Evolutionary conservation across 2,113 vertebrate genomes (phyloP).

Genomic region (Natator depressus): DNA sequence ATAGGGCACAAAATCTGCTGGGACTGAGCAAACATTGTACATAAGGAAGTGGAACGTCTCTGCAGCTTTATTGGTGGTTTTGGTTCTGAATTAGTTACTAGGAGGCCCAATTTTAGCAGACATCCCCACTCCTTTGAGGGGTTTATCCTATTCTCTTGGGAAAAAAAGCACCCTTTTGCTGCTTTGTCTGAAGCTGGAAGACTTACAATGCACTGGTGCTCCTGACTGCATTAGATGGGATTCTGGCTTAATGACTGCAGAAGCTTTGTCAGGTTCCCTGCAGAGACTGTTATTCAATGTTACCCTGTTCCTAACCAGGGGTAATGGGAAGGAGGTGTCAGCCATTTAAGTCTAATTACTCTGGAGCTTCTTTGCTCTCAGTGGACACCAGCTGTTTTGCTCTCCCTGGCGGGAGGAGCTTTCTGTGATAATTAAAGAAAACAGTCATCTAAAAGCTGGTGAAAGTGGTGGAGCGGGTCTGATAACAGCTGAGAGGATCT

Average conservation of each 20-base stretch:
- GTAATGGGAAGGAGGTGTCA: conserved; percentile 56
- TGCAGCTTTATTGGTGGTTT: conserved; percentile 14
- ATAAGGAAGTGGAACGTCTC: conserved; percentile 4
- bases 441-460: conserved; percentile 12
- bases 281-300: neutral
- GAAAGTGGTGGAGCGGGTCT: conserved; percentile 42
- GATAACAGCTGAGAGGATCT: conserved; percentile 45
- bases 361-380: neutral
- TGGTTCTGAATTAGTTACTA: conserved; percentile 29
- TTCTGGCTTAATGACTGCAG: neutral
- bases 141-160: neutral
- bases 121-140: neutral
- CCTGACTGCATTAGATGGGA: accelerated
- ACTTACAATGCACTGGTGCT: accelerated
- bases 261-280: neutral
- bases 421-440: conserved; percentile 60
- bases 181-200: neutral
- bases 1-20: neutral
- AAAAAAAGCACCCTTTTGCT: neutral
- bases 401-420: conserved; percentile 62
- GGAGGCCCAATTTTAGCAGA: neutral
- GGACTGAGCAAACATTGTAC: neutral
- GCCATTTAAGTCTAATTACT: conserved; percentile 58
- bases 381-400: conserved; percentile 58
- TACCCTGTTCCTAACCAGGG: conserved; percentile 35